phyloP scores from a whole-genome alignment of 2,888 invertebrate genomes.

The Synergus japonicus region DNA sequence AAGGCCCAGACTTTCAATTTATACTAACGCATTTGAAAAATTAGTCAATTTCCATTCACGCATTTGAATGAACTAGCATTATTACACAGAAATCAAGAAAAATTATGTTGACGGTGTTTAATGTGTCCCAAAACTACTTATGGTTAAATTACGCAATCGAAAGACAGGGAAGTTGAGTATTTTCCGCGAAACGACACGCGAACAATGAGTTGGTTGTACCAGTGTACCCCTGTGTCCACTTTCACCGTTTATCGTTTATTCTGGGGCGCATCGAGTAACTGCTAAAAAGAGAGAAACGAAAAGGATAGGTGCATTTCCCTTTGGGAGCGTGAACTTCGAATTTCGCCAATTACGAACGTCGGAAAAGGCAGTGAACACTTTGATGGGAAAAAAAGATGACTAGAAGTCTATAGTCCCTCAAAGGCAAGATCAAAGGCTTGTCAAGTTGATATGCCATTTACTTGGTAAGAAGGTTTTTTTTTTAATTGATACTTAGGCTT shows the following conservation, averaged over 20 bases:
- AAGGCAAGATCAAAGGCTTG: background rate
- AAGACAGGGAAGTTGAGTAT: constrained; percentile 64
- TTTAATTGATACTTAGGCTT: too few relatives aligned
- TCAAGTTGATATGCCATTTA: background rate
- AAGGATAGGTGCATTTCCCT: constrained; percentile 47
- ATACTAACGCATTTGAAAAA: background rate
- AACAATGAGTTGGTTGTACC: constrained; percentile 66
- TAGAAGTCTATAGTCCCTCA: background rate
- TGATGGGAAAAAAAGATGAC: constrained; percentile 24
- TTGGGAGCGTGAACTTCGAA: constrained; percentile 33
- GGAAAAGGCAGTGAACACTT: constrained; percentile 25
- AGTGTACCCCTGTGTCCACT: constrained; percentile 62
- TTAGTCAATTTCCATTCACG: background rate
- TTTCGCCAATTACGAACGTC: constrained; percentile 41
- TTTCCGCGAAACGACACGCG: constrained; percentile 68
- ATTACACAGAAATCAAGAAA: too few relatives aligned
- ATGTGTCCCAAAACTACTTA: constrained; percentile 66
- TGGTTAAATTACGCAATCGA: constrained; percentile 65
- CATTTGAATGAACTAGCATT: background rate
- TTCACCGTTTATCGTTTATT: constrained; percentile 65
- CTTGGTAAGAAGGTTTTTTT: background rate
- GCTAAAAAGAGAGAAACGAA: constrained; percentile 50
- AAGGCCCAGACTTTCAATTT: background rate
- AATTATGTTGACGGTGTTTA: constrained; percentile 15
- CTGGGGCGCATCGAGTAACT: constrained; percentile 47